These are phyloP conservation scores for Psittacula echo DNA, from an alignment of 2,797 vertebrate species.

Conservation along the genomic window DNA sequence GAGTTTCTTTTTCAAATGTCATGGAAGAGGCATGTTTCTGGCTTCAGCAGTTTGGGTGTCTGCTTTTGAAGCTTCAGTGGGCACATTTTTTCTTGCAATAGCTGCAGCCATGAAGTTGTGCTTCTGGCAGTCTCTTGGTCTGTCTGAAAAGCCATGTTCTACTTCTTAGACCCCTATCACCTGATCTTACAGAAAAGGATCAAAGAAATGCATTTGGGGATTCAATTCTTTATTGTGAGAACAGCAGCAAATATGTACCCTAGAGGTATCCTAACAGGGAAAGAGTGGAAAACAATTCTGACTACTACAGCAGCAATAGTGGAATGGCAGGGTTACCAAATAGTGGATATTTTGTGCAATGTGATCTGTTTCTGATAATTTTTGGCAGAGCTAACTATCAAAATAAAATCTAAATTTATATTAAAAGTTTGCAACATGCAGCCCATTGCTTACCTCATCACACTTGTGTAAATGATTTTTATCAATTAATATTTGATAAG, in stretches of 20 bases:
- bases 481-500: neutral
- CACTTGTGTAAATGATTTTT: neutral
- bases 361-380: neutral
- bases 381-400: neutral
- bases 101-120: neutral
- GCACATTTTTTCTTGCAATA: neutral
- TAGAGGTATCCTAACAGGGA: neutral
- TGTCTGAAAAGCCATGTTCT: neutral
- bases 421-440: neutral
- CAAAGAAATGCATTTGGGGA: neutral
- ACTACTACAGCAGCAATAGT: neutral
- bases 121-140: neutral
- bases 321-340: neutral
- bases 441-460: neutral
- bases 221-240: neutral
- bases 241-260: neutral
- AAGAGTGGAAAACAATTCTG: neutral
- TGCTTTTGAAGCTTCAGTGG: neutral
- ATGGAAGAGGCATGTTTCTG: neutral
- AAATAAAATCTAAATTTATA: neutral
- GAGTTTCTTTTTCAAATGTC: neutral
- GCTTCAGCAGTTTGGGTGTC: neutral
- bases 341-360: neutral
- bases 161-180: neutral
- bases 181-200: neutral